These are phyloP conservation scores for Eupithecia dodoneata DNA, from an alignment of 2,888 invertebrate genomes.

Conservation along the genomic window DNA sequence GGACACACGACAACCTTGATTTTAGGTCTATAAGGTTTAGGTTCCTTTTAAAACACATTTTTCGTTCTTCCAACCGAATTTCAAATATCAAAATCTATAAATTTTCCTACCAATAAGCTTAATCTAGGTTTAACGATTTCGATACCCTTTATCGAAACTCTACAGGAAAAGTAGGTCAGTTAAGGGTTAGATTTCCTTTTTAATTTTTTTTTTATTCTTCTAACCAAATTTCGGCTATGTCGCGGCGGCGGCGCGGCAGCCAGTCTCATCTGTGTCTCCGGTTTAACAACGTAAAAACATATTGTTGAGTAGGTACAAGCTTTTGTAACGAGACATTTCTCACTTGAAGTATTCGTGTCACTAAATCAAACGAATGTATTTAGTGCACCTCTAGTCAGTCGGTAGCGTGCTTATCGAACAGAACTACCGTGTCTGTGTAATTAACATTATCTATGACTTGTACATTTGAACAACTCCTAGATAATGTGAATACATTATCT, in stretches of 20 bases:
- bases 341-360: conserved; percentile 37
- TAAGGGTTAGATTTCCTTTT: neutral
- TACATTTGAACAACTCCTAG: neutral
- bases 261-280: neutral
- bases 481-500: neutral
- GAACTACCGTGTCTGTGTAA: neutral
- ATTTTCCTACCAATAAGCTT: neutral
- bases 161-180: neutral
- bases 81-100: neutral
- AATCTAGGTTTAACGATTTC: neutral
- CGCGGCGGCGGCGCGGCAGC: neutral
- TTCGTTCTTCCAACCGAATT: too few relatives aligned
- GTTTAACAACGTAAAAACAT: too few relatives aligned
- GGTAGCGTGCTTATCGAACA: conserved; percentile 19
- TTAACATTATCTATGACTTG: conserved; percentile 9
- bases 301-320: neutral
- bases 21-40: too few relatives aligned
- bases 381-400: conserved; percentile 23
- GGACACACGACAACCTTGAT: too few relatives aligned
- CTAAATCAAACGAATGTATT: conserved; percentile 41
- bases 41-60: too few relatives aligned
- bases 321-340: conserved; percentile 18
- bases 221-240: neutral
- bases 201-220: neutral
- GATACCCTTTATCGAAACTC: neutral